These are phyloP conservation scores for Zaprionus nigranus DNA, from an alignment of 1,140 invertebrate genomes.

Conservation along the genomic window DNA sequence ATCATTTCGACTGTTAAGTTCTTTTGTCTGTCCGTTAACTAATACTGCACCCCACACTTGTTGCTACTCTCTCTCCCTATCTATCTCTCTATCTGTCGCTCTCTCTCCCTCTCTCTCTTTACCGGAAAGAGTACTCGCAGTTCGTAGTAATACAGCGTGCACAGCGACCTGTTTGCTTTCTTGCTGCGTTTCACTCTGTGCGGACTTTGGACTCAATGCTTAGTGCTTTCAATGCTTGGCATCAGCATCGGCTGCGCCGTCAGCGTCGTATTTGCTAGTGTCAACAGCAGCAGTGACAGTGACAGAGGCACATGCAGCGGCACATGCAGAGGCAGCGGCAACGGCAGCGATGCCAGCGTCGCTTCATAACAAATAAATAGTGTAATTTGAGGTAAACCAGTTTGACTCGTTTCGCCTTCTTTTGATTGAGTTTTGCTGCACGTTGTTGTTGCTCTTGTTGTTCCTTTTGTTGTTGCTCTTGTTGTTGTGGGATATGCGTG, in stretches of 20 bases:
- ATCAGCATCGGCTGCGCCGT: not conserved
- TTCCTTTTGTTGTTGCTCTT: conserved; percentile 10
- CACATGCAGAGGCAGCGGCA: not conserved
- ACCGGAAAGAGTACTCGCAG: conserved; percentile 18
- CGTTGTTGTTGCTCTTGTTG: conserved; percentile 7
- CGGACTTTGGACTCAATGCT: conserved; percentile 43
- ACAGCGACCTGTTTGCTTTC: conserved; percentile 39
- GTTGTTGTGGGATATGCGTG: conserved; percentile 3
- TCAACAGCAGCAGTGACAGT: conserved; percentile 1
- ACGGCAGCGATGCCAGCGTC: not conserved
- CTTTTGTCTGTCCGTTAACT: not conserved
- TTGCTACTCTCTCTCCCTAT: not conserved
- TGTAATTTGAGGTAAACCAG: conserved; percentile 34
- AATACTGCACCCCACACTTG: not conserved
- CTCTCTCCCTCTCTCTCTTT: not conserved
- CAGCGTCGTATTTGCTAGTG: conserved; percentile 22
- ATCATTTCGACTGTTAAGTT: not conserved
- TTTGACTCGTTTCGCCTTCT: conserved; percentile 18
- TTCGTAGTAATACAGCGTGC: conserved; percentile 27
- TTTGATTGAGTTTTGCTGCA: conserved; percentile 1
- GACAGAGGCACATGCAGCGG: too few relatives aligned
- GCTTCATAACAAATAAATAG: conserved; percentile 27
- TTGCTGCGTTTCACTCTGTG: conserved; percentile 27
- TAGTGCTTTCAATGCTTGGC: conserved; percentile 8
- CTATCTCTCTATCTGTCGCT: not conserved